Evolutionary conservation across 2,797 vertebrate species (phyloP).

Genomic region (Micromesistius poutassou): DNA sequence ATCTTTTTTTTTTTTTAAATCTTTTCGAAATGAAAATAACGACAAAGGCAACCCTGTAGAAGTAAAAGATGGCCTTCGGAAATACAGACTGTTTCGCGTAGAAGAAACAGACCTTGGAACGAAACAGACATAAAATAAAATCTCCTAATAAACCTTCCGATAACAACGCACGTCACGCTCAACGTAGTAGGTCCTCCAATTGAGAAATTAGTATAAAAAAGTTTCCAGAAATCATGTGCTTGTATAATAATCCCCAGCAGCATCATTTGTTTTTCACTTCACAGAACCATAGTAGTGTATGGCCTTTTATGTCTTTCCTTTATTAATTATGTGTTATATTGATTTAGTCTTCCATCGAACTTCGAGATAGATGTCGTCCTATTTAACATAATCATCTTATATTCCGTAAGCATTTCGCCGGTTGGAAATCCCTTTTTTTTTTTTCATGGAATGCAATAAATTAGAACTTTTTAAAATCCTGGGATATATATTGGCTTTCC

Average conservation of each 20-base stretch:
- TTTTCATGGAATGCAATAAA: slow-evolving; percentile 90
- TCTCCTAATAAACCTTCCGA: slow-evolving; percentile 47
- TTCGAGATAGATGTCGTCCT: slow-evolving; percentile 86
- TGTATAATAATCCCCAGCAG: slow-evolving; percentile 75
- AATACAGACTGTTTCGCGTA: slow-evolving; percentile 51
- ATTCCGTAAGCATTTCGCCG: slow-evolving; percentile 84
- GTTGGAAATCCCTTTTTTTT: slow-evolving; percentile 72
- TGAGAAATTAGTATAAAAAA: slow-evolving; percentile 73
- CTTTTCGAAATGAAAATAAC: neutral
- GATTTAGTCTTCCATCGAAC: slow-evolving; percentile 75
- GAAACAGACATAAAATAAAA: slow-evolving; percentile 47
- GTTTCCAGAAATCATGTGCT: slow-evolving; percentile 79
- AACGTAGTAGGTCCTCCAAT: slow-evolving; percentile 64
- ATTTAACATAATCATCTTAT: slow-evolving; percentile 84
- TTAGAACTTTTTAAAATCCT: slow-evolving; percentile 89
- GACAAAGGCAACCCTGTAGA: slow-evolving; percentile 32
- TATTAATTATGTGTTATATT: slow-evolving; percentile 41
- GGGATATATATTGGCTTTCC: slow-evolving; percentile 82
- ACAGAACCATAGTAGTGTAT: slow-evolving; percentile 76
- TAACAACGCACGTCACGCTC: slow-evolving; percentile 48
- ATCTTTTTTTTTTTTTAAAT: neutral
- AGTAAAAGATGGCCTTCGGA: slow-evolving; percentile 42
- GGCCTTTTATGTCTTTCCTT: slow-evolving; percentile 60
- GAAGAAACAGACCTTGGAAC: slow-evolving; percentile 38
- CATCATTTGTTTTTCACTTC: slow-evolving; percentile 58